Evolutionary conservation across 2,113 vertebrate species (phyloP).

Genomic region (Cnemophilus loriae): DNA sequence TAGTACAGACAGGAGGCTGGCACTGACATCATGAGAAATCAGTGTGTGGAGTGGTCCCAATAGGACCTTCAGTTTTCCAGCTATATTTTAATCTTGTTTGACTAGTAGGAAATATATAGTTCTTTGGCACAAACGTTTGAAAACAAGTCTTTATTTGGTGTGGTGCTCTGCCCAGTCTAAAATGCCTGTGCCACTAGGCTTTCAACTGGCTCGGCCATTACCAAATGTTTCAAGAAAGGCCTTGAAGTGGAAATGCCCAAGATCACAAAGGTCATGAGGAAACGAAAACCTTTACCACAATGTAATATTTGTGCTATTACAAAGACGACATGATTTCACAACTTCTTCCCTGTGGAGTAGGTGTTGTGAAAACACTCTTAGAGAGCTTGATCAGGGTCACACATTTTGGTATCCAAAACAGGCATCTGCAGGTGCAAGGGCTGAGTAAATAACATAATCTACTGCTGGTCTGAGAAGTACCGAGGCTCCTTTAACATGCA

Average conservation of each 20-base stretch:
- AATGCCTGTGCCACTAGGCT: not conserved
- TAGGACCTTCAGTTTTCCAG: not conserved
- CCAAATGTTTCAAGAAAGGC: not conserved
- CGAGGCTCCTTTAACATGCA: not conserved
- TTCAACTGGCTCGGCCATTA: not conserved
- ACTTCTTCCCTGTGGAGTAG: not conserved
- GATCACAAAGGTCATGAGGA: not conserved
- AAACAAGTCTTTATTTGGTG: not conserved
- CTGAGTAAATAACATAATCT: not conserved
- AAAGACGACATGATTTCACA: not conserved
- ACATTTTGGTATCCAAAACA: not conserved
- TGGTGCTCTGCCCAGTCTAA: not conserved
- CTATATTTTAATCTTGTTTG: not conserved
- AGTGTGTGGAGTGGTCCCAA: not conserved
- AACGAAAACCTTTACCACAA: not conserved
- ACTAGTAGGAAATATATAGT: not conserved
- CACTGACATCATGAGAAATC: not conserved
- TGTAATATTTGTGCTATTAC: not conserved
- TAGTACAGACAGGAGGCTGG: not conserved
- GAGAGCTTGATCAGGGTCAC: not conserved
- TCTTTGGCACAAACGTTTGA: not conserved
- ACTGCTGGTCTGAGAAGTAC: not conserved
- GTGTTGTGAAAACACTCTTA: rapidly evolving
- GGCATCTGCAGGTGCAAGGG: not conserved
- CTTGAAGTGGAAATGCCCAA: not conserved